Conservation (phyloP, 2,888 invertebrate species). For the Ichneumoninae sp. region DNA sequence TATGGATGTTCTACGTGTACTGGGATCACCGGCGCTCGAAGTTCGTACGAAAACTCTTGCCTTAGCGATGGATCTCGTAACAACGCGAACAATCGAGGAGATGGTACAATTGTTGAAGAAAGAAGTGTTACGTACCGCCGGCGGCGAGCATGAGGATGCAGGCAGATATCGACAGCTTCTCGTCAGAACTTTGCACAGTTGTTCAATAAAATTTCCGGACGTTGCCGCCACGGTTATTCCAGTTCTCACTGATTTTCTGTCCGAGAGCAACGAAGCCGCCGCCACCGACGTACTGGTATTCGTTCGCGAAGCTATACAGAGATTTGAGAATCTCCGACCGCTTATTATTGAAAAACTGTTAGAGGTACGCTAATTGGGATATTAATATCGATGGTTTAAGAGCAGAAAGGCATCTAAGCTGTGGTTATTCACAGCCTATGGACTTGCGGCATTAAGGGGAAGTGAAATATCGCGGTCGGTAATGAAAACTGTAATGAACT, state of each 20-base stretch:
- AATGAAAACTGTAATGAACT: no score
- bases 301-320: conserved; percentile 97
- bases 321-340: conserved; percentile 92
- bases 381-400: not conserved
- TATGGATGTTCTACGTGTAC: conserved; percentile 98
- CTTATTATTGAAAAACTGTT: conserved; percentile 90
- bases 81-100: conserved; percentile 97
- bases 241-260: conserved; percentile 96
- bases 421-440: not conserved
- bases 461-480: no score
- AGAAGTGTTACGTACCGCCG: conserved; percentile 95
- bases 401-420: not conserved
- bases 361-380: conserved; percentile 71
- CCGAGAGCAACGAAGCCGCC: conserved; percentile 94
- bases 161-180: conserved; percentile 97
- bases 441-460: not conserved
- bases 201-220: conserved; percentile 98
- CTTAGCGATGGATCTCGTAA: conserved; percentile 95
- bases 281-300: conserved; percentile 98
- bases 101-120: conserved; percentile 97
- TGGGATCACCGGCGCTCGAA: conserved; percentile 95
- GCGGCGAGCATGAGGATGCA: conserved; percentile 97
- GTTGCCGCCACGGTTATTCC: conserved; percentile 97
- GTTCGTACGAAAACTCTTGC: conserved; percentile 94
- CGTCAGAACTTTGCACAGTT: conserved; percentile 96